Base-by-base conservation (phyloP, 2,888 invertebrate genomes). In the Lampropteryx suffumata region DNA sequence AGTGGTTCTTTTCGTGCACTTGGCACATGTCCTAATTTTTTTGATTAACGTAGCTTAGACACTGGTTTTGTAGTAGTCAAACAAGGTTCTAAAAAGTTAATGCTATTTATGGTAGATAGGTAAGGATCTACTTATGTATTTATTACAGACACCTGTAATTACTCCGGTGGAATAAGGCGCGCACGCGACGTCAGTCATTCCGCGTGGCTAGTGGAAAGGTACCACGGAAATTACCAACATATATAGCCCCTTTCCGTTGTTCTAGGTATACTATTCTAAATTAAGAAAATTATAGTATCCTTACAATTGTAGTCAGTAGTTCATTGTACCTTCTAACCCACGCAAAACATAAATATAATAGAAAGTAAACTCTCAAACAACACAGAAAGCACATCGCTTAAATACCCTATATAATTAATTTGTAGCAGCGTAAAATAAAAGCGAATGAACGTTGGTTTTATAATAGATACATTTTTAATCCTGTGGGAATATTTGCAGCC, bases 131-230 rank as follows among this genome's bases (percentile, higher is more conserved):
- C n/a, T n/a, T n/a, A n/a, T 36, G 32, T 46, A 40, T 39, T 30
- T 43, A 58, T 32, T 44, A 50, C 35, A 46, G 44, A 41, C 50
- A 47, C 44, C 37, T 57, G 54, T 57, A 57, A 59, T 61, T 61
- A 55, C 77, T 76, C 65, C 70, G 66, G 24, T 61, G 67, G 71
- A 75, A 79, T 64, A 71, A 72, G 77, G 44, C 44, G 49, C 41
- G 76, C 86, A 87, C 85, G 86, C 86, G 82, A 87, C 82, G 82
- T 79, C 83, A 76, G 61, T 54, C 64, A 64, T 33, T 45, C 57
- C 57, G 59, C 61, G 75, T 70, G 68, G 71, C 21, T 12, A 35
- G 30, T 9, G 27, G 67, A 62, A 59, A 51, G 14, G 55, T 5
- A 61, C 47, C 59, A 61, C 57, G 66, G 43, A 39, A 52, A 48